These are phyloP conservation scores for Theocolax elegans DNA, from an alignment of 1,140 invertebrate genomes.

Conservation along the genomic window DNA sequence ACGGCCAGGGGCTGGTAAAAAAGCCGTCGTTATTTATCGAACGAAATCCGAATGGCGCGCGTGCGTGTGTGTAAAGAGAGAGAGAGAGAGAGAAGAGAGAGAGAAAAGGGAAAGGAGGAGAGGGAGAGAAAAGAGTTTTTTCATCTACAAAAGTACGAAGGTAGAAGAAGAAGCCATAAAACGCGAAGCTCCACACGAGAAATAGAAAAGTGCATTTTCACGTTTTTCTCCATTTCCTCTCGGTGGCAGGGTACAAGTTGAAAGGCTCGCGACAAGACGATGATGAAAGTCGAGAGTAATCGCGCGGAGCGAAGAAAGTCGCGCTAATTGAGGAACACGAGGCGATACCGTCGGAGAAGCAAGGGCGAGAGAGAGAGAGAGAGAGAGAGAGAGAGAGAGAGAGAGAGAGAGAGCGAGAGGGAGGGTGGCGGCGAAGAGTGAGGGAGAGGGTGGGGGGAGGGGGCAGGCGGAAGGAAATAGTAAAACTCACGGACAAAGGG, in stretches of 20 bases:
- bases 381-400: too few species aligned
- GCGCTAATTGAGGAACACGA: slow-evolving; percentile 17
- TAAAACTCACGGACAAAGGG: too few species aligned
- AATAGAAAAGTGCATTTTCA: slow-evolving; percentile 36
- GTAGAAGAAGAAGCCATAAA: slow-evolving; percentile 31
- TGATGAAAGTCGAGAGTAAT: not conserved
- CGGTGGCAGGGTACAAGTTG: too few species aligned
- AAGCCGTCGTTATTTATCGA: too few species aligned
- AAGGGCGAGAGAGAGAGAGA: too few species aligned
- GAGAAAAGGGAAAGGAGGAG: not conserved
- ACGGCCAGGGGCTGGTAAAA: too few species aligned
- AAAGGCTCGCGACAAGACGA: slow-evolving; percentile 42
- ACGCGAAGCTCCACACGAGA: slow-evolving; percentile 12
- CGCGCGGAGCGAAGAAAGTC: slow-evolving; percentile 9
- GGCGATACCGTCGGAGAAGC: not conserved
- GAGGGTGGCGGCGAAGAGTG: not conserved
- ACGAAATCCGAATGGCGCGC: too few species aligned
- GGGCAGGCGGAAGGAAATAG: too few species aligned
- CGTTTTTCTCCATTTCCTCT: slow-evolving; percentile 5
- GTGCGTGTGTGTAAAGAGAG: too few species aligned
- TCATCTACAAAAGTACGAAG: slow-evolving; percentile 12
- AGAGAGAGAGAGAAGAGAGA: too few species aligned
- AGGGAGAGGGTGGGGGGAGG: not conserved
- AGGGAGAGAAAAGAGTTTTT: not conserved
- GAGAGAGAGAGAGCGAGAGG: too few species aligned